Percentiles rank a stretch among this genome's conserved stretches.
phyloP scores from a whole-genome alignment of 2,113 vertebrate genomes.

The Vidua chalybeata region DNA sequence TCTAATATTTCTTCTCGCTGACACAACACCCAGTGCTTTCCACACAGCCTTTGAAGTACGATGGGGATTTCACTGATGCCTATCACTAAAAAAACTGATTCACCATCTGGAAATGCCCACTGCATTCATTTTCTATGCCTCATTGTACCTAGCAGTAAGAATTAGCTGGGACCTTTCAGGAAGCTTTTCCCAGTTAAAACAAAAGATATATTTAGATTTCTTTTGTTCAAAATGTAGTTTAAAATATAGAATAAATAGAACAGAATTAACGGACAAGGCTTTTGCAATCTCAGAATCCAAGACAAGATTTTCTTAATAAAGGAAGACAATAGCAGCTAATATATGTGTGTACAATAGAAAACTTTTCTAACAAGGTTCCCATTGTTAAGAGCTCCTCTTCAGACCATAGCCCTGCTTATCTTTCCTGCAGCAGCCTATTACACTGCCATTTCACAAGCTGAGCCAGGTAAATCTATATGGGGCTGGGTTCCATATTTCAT shows the following conservation, averaged over 20 bases:
- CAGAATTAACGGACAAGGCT: not conserved
- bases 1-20: not conserved
- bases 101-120: not conserved
- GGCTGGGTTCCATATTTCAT: not conserved
- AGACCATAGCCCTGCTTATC: not conserved
- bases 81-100: conserved; percentile 2
- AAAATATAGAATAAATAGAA: not conserved
- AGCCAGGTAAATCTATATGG: conserved; percentile 7
- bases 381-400: not conserved
- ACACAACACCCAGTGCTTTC: not conserved
- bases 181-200: not conserved
- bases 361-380: not conserved
- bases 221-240: not conserved
- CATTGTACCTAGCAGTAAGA: not conserved
- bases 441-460: not conserved
- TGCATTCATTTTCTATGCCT: not conserved
- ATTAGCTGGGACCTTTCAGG: not conserved
- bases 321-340: not conserved
- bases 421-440: not conserved
- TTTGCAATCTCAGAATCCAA: not conserved
- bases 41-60: not conserved
- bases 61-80: conserved; percentile 19
- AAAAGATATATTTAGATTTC: not conserved
- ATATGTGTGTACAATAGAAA: not conserved
- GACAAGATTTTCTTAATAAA: not conserved